Percentiles rank a stretch among this genome's conserved stretches.
Conservation (phyloP, 2,113 vertebrate species). For the Pseudorhombus dupliciocellatus region DNA sequence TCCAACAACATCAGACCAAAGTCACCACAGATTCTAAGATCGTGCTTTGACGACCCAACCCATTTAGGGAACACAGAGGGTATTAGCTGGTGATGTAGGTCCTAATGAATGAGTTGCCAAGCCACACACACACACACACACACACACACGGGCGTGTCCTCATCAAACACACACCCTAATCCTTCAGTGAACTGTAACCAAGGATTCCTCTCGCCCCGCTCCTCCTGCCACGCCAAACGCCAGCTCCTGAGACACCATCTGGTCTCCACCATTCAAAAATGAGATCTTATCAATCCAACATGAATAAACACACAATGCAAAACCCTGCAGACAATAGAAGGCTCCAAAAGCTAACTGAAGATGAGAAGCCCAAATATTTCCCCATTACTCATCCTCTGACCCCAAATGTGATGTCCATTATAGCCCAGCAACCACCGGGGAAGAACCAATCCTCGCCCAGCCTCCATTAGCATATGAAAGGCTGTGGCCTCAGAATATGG, state of each 20-base stretch:
- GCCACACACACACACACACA: slow-evolving; percentile 52
- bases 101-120: slow-evolving; percentile 86
- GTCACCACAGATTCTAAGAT: slow-evolving; percentile 43
- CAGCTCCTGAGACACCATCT: slow-evolving; percentile 85
- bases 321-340: slow-evolving; percentile 42
- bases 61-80: slow-evolving; percentile 88
- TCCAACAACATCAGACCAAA: slow-evolving; percentile 40
- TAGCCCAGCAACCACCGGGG: slow-evolving; percentile 67
- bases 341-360: slow-evolving; percentile 47
- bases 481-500: slow-evolving; percentile 73
- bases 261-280: slow-evolving; percentile 65
- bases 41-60: slow-evolving; percentile 82
- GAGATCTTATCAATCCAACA: slow-evolving; percentile 57
- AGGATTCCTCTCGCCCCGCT: slow-evolving; percentile 77
- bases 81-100: slow-evolving; percentile 91
- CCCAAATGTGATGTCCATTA: slow-evolving; percentile 77
- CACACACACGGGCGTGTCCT: slow-evolving; percentile 56
- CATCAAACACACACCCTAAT: slow-evolving; percentile 59
- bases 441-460: slow-evolving; percentile 68
- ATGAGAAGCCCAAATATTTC: slow-evolving; percentile 73
- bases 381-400: slow-evolving; percentile 79
- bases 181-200: slow-evolving; percentile 83
- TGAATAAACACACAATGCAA: slow-evolving; percentile 54
- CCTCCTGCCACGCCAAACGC: slow-evolving; percentile 76
- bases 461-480: slow-evolving; percentile 86